Percentiles rank a stretch among this genome's conserved stretches.
Conservation (phyloP, 2,113 vertebrate genomes). For the Mormyrus lacerda region DNA sequence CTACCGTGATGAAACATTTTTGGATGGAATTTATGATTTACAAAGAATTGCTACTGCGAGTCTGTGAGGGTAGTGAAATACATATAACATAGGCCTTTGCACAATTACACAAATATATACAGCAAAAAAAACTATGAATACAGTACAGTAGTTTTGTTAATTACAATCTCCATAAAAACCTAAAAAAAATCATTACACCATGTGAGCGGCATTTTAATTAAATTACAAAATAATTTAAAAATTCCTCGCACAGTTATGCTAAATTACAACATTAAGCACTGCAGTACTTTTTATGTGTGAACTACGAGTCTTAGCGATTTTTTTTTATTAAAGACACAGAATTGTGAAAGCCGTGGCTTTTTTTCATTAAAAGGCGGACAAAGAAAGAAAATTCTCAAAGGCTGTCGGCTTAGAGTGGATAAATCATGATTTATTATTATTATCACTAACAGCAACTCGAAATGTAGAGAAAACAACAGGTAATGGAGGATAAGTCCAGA, state of each 20-base stretch:
- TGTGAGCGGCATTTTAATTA: neutral
- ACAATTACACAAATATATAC: neutral
- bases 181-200: neutral
- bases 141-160: neutral
- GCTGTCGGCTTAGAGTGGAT: neutral
- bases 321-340: neutral
- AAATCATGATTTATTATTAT: neutral
- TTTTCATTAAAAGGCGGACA: neutral
- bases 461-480: neutral
- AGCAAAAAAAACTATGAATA: neutral
- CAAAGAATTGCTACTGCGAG: neutral
- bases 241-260: neutral
- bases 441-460: neutral
- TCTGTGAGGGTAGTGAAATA: neutral
- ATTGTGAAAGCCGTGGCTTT: neutral
- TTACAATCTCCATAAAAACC: neutral
- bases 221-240: neutral
- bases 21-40: neutral
- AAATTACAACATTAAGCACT: neutral
- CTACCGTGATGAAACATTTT: neutral
- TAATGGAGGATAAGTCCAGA: neutral
- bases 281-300: neutral
- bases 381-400: neutral
- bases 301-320: neutral
- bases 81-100: neutral